These are phyloP conservation scores for Oreochromis niloticus DNA, from an alignment of 2,113 vertebrate species.

Conservation along the genomic window DNA sequence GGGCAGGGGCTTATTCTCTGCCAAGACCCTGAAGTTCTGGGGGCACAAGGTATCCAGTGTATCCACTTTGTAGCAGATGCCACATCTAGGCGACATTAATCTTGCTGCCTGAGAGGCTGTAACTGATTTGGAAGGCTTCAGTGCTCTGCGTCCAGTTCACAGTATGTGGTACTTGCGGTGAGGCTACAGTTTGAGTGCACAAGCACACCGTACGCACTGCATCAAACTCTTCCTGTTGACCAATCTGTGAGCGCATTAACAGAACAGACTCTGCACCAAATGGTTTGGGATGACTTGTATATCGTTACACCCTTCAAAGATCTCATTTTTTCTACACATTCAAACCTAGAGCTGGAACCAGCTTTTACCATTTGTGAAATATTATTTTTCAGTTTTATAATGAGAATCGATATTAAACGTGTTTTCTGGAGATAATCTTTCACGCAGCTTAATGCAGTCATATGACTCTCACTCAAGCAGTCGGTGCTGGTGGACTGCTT, in stretches of 20 bases:
- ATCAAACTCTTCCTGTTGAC: neutral
- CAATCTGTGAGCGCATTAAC: neutral
- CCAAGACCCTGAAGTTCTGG: neutral
- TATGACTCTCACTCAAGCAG: neutral
- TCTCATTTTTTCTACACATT: neutral
- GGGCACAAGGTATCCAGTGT: accelerated
- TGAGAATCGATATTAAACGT: neutral
- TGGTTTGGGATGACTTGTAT: no score
- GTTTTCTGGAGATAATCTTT: neutral
- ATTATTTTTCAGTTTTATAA: accelerated
- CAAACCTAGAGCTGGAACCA: neutral
- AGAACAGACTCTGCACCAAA: neutral
- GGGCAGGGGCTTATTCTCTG: neutral
- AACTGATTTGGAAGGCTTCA: accelerated
- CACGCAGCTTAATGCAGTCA: neutral
- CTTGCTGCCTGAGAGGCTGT: neutral
- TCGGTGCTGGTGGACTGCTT: neutral
- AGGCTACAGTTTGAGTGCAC: neutral
- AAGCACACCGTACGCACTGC: accelerated
- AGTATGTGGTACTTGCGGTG: neutral
- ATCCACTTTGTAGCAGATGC: neutral
- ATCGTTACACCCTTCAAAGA: neutral
- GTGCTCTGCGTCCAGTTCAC: neutral
- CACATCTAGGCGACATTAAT: neutral
- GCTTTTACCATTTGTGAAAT: neutral